Conservation (phyloP, 2,113 vertebrate genomes). For the Pelodiscus sinensis region DNA sequence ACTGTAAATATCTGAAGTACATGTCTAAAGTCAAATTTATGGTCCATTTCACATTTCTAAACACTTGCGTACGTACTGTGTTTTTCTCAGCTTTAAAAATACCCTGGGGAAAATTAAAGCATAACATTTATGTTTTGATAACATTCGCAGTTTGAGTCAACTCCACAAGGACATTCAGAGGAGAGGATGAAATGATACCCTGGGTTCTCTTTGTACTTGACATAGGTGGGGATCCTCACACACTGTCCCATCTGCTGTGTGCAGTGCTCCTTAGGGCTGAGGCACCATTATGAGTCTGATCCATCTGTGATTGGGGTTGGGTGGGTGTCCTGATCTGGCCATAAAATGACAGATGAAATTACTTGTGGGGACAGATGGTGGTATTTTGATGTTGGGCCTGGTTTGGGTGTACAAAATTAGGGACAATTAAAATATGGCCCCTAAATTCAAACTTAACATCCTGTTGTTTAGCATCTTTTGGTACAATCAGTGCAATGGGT, state of each 20-base stretch:
- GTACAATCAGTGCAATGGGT: background rate
- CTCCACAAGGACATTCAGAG: background rate
- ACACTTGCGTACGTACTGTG: background rate
- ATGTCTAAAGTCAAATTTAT: background rate
- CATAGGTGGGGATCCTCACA: background rate
- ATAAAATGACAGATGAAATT: background rate
- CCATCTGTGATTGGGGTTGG: background rate
- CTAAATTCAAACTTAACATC: background rate
- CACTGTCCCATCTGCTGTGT: background rate
- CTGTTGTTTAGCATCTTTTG: background rate
- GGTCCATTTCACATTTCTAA: background rate
- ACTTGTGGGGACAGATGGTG: background rate
- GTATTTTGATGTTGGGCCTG: background rate
- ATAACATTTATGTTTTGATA: background rate
- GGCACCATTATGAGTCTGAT: background rate
- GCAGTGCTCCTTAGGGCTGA: background rate
- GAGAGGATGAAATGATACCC: background rate
- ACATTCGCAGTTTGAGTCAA: background rate
- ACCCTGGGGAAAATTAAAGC: background rate
- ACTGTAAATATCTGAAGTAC: background rate
- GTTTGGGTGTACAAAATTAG: background rate
- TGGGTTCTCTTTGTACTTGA: background rate
- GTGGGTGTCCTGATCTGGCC: background rate
- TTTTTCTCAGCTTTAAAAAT: background rate
- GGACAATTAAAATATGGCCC: background rate